Evolutionary conservation across 2,888 invertebrate species (phyloP).

Genomic region (Limenitis arthemis): DNA sequence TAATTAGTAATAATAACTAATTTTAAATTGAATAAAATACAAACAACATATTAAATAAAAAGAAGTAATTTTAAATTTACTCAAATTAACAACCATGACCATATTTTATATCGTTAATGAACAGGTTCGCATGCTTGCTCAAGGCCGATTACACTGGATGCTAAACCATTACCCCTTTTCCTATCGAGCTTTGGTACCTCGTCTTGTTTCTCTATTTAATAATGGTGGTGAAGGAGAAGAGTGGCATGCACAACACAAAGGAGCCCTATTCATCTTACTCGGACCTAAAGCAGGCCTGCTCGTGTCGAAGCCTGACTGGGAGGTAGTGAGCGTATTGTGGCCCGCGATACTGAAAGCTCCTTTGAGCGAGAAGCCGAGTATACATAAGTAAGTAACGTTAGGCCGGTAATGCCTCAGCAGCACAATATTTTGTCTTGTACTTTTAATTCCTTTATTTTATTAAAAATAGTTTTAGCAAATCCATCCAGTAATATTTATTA

Average conservation of each 20-base stretch:
- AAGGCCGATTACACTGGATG: constrained; percentile 75
- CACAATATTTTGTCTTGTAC: neutral
- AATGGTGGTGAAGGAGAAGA: constrained; percentile 62
- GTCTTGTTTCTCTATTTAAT: constrained; percentile 72
- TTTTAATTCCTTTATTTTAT: too few species aligned
- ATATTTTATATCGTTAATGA: neutral
- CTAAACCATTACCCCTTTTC: constrained; percentile 79
- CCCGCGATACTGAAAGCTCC: constrained; percentile 82
- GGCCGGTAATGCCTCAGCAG: neutral
- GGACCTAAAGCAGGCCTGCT: constrained; percentile 77
- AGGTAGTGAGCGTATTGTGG: constrained; percentile 80
- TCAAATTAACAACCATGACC: too few species aligned
- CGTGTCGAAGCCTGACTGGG: constrained; percentile 83
- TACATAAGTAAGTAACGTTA: constrained; percentile 64
- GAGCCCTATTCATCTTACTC: constrained; percentile 82
- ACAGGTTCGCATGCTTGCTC: constrained; percentile 76
- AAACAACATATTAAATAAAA: too few species aligned
- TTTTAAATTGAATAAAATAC: too few species aligned
- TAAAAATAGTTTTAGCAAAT: too few species aligned
- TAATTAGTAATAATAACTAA: neutral
- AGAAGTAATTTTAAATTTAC: too few species aligned
- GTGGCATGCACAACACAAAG: constrained; percentile 67
- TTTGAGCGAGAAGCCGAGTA: constrained; percentile 89
- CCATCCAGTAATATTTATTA: too few species aligned
- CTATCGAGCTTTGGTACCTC: constrained; percentile 76